A percentile compares a stretch with the other conserved stretches of the same genome.
phyloP scores from a whole-genome alignment of 2,888 invertebrate species.

The Bruchidius siliquastri region DNA sequence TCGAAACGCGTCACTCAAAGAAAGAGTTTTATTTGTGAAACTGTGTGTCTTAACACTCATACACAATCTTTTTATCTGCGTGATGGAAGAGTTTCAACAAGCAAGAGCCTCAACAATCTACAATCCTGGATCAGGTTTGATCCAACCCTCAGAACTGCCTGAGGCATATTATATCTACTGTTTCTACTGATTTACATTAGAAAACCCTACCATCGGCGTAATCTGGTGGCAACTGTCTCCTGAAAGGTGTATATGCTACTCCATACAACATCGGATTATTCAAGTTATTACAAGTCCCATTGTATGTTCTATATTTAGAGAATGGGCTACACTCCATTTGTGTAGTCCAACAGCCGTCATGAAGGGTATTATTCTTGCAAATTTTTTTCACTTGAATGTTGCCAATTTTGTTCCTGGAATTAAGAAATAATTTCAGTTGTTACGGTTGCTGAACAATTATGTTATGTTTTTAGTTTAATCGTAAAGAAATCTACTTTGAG shows the following conservation, averaged over 20 bases:
- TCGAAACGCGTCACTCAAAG: too few relatives aligned
- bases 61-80: too few relatives aligned
- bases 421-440: background rate
- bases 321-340: constrained; percentile 27
- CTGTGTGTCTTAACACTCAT: too few relatives aligned
- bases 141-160: too few relatives aligned
- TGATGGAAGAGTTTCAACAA: too few relatives aligned
- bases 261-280: constrained; percentile 63
- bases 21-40: too few relatives aligned
- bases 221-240: constrained; percentile 66
- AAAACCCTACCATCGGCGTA: constrained; percentile 67
- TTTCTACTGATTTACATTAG: background rate
- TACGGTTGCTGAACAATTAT: background rate
- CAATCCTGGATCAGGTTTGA: too few relatives aligned
- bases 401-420: constrained; percentile 13
- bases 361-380: constrained; percentile 10
- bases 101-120: too few relatives aligned
- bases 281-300: constrained; percentile 76
- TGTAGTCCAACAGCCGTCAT: constrained; percentile 25
- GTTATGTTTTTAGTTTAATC: background rate
- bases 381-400: constrained; percentile 13
- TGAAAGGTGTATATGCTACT: constrained; percentile 67
- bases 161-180: too few relatives aligned
- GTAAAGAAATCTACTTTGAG: too few relatives aligned
- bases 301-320: constrained; percentile 59